Percentiles rank a stretch among this genome's conserved stretches.
Evolutionary conservation across 2,113 vertebrate species (phyloP).

Genomic region (Hepsetus odoe): DNA sequence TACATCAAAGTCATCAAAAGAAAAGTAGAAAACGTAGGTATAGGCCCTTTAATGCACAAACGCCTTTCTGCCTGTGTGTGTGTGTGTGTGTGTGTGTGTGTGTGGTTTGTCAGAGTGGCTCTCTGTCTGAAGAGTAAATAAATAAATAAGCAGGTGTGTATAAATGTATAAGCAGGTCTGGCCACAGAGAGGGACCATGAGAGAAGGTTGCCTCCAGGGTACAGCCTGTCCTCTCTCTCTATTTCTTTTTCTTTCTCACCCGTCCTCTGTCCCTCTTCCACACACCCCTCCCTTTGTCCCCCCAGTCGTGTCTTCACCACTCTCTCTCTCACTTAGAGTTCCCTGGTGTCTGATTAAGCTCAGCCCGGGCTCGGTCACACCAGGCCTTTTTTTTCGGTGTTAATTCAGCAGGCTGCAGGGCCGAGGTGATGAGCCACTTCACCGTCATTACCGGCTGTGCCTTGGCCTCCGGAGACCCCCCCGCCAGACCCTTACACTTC

Average conservation of each 20-base stretch:
- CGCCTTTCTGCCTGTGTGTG: constrained; percentile 3
- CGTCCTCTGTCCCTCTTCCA: constrained; percentile 46
- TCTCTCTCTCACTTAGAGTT: constrained; percentile 70
- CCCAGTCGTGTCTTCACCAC: constrained; percentile 70
- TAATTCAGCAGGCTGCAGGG: constrained; percentile 64
- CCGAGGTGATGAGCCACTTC: constrained; percentile 67
- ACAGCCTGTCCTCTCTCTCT: constrained; percentile 47
- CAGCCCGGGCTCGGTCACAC: constrained; percentile 67
- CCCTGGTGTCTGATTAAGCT: constrained; percentile 73
- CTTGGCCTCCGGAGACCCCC: constrained; percentile 49
- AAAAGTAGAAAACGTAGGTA: too few species aligned
- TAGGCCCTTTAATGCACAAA: constrained; percentile 66
- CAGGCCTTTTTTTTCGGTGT: constrained; percentile 57
- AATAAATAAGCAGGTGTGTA: constrained; percentile 58
- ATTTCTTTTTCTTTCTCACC: constrained; percentile 33
- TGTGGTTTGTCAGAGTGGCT: constrained; percentile 43
- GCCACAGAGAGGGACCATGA: constrained; percentile 36
- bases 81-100: constrained; percentile 23
- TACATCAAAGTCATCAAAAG: too few species aligned
- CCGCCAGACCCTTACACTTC: constrained; percentile 24
- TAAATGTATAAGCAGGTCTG: constrained; percentile 51
- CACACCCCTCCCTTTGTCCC: constrained; percentile 57
- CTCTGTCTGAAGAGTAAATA: constrained; percentile 57
- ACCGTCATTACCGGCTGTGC: constrained; percentile 54
- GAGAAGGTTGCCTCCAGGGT: constrained; percentile 39